Conservation (phyloP, 2,888 invertebrate genomes). For the Entomobrya multifasciata region DNA sequence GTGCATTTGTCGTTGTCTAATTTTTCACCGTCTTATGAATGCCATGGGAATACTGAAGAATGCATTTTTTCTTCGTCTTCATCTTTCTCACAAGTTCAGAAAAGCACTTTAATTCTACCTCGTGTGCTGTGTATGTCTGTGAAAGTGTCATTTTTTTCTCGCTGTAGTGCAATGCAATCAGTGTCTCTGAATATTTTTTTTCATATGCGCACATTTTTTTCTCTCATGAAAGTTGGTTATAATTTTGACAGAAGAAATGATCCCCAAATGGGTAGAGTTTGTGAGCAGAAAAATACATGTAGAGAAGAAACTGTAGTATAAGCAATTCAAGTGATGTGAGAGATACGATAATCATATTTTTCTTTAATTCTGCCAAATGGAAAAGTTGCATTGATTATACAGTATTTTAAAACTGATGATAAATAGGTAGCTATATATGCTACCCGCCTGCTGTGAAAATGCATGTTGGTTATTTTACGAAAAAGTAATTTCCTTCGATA, state of each 20-base stretch:
- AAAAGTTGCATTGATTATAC: neutral
- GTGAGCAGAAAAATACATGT: neutral
- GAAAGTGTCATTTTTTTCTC: neutral
- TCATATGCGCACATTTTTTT: neutral
- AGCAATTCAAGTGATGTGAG: too few species aligned
- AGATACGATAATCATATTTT: too few species aligned
- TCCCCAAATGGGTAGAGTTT: neutral
- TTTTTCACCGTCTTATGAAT: slow-evolving; percentile 32
- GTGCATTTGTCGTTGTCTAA: slow-evolving; percentile 29
- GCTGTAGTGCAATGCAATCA: neutral
- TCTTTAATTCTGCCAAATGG: too few species aligned
- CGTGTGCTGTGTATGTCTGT: neutral
- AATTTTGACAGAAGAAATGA: neutral
- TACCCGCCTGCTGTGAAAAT: too few species aligned
- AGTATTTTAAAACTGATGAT: too few species aligned
- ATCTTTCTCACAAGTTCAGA: slow-evolving; percentile 15
- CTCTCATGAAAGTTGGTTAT: neutral
- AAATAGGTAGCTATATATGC: too few species aligned
- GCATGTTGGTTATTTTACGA: too few species aligned
- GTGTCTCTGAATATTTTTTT: neutral
- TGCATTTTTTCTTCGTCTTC: neutral
- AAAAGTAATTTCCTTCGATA: too few species aligned
- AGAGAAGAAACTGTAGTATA: neutral
- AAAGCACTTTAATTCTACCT: slow-evolving; percentile 24
- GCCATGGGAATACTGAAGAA: slow-evolving; percentile 29